Evolutionary conservation across 2,888 invertebrate species (phyloP).

Genomic region (Seira ritae): DNA sequence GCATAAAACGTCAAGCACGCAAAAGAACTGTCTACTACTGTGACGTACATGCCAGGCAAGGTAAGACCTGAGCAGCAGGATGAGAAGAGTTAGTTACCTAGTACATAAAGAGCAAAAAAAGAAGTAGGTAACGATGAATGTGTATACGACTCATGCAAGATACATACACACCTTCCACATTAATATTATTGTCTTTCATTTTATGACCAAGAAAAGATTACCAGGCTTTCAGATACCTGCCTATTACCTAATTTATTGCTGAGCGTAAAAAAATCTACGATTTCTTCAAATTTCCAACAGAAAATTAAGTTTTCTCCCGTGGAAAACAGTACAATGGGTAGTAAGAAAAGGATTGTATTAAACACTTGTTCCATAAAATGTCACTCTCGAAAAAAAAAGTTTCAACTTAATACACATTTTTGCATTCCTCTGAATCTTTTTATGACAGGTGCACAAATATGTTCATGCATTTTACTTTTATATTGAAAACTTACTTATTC

Average conservation of each 20-base stretch:
- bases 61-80: background rate
- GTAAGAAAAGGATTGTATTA: too few species aligned
- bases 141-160: too few species aligned
- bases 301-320: background rate
- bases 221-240: background rate
- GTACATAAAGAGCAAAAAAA: too few species aligned
- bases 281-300: background rate
- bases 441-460: too few species aligned
- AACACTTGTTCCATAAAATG: too few species aligned
- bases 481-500: too few species aligned
- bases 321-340: too few species aligned
- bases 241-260: conserved; percentile 3
- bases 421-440: background rate
- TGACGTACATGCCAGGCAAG: conserved; percentile 20
- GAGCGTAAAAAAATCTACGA: background rate
- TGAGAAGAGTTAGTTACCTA: background rate
- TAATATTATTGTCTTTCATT: background rate
- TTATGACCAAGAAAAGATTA: background rate
- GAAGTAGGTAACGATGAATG: too few species aligned
- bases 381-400: too few species aligned
- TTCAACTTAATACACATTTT: background rate
- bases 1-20: conserved; percentile 59
- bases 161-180: conserved; percentile 10
- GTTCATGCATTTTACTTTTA: too few species aligned
- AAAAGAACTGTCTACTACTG: conserved; percentile 54